These are phyloP conservation scores for Rhyacophila brunnea DNA, from an alignment of 1,140 invertebrate species.

Conservation along the genomic window DNA sequence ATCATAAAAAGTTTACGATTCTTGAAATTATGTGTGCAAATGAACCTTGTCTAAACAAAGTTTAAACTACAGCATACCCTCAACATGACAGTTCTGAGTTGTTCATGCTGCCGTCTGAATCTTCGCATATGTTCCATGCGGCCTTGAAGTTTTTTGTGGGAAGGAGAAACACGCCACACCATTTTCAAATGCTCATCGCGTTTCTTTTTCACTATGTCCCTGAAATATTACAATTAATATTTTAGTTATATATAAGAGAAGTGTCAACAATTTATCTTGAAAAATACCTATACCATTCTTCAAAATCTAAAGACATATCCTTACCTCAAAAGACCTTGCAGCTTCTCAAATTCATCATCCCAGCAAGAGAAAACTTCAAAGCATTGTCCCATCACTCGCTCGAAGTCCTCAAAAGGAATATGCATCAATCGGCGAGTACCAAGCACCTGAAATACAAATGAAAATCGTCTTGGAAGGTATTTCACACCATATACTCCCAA, in stretches of 20 bases:
- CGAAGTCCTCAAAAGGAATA: constrained; percentile 98
- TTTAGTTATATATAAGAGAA: no score
- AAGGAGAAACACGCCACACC: constrained; percentile 92
- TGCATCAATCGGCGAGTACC: constrained; percentile 96
- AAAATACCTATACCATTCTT: not conserved
- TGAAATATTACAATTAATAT: constrained; percentile 40
- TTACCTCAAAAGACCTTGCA: constrained; percentile 81
- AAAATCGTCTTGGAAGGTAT: no score
- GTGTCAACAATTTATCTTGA: not conserved
- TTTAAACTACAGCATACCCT: constrained; percentile 72
- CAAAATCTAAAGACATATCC: not conserved
- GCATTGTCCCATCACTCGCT: constrained; percentile 94
- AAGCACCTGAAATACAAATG: constrained; percentile 62
- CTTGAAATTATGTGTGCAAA: no score
- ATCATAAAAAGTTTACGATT: no score
- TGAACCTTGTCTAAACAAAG: no score
- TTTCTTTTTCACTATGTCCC: constrained; percentile 96
- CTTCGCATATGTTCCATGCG: constrained; percentile 96
- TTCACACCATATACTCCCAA: no score
- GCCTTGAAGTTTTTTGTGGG: constrained; percentile 92
- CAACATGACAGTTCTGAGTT: constrained; percentile 93
- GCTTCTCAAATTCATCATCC: constrained; percentile 99
- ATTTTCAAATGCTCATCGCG: constrained; percentile 95
- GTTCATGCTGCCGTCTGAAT: constrained; percentile 96
- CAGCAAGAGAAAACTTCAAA: constrained; percentile 96